Percentiles rank a stretch among this genome's conserved stretches.
These are phyloP conservation scores for Aleiodes sp. DNA, from an alignment of 1,140 invertebrate species.

Conservation along the genomic window DNA sequence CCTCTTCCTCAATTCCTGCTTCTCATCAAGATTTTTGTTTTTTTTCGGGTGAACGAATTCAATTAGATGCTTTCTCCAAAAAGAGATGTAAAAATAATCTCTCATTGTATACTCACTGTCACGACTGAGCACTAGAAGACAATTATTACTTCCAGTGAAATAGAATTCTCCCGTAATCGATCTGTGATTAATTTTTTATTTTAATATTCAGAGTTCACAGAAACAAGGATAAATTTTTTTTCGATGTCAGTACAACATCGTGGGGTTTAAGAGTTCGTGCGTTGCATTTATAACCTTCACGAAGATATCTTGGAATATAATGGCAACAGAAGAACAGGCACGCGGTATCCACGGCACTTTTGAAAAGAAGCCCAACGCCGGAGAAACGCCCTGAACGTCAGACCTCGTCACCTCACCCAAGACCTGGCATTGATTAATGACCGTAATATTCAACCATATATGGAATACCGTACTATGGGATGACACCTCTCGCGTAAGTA, in stretches of 20 bases:
- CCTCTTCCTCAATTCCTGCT: not conserved
- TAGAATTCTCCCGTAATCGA: no score
- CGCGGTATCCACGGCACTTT: constrained; percentile 21
- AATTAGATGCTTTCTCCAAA: no score
- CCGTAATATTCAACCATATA: constrained; percentile 37
- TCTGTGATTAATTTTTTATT: not conserved
- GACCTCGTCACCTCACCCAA: constrained; percentile 32
- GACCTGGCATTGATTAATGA: constrained; percentile 37
- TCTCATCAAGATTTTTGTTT: not conserved
- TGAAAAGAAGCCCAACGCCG: constrained; percentile 20
- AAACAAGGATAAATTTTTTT: not conserved
- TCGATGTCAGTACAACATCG: not conserved
- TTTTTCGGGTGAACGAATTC: not conserved
- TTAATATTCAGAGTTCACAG: not conserved
- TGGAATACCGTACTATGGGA: not conserved
- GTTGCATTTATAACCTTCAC: constrained; percentile 30
- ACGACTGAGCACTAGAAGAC: no score
- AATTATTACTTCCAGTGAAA: no score
- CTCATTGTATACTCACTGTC: no score
- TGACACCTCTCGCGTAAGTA: constrained; percentile 25
- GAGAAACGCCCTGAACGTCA: constrained; percentile 25
- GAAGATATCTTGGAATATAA: constrained; percentile 22
- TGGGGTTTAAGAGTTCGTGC: constrained; percentile 19
- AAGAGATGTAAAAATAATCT: no score
- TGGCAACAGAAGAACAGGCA: not conserved